Base-by-base conservation (phyloP, 35 echinoderm and acorn worm genomes). In the Amphiura filiformis region DNA sequence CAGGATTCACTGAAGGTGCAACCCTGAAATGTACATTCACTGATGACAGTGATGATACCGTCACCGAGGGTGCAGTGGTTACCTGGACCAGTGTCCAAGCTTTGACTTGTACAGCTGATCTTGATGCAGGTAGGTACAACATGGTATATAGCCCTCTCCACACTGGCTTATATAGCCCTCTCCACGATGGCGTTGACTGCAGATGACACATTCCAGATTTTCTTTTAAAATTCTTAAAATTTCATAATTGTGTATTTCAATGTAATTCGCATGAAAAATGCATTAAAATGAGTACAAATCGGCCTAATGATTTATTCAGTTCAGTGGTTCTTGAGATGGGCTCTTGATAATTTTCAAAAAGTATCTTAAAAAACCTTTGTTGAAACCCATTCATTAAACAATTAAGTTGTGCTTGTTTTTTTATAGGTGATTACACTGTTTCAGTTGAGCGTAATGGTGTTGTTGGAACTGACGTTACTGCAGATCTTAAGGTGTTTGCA, bases 1-100 rank as follows among this genome's bases (percentile, higher is more conserved):
- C 94, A 14, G 94, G 94, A 0, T 97, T 97, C 56, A 79, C 78
- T 23, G 39, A 26, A 32, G 91, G 78, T 13, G 86, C 94, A 13
- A 41, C 37, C 1, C 76, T 93, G 26, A 76, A 83, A 0, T 97
- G 94, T 83, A 80, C 93, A 32, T 97, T 93, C 75, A 84, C 81
- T 76, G 76, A 86, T 31, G 35, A 12, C 14, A 76, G 87, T 52
- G 7, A 52, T n/a, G n/a, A n/a, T n/a, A n/a, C n/a, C 7, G 20
- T 52, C 20, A 52, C 20, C 20, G 44, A 52, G 44, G 44, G 44
- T 20, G 44, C 7, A 52, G 44, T 52, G 7, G 20, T 52, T 52
- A 52, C 44, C 7, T 11, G 44, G 44, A 20, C 7, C 7, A 11
- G 7, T 11, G 20, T 11, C 44, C 44, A 52, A 20, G 7, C 7